These are phyloP conservation scores for rat (Rattus norvegicus) DNA, from an alignment of 2,113 vertebrate species.

Conservation along the genomic window GRCr8 NC_086019.1:66814001-66814500, in stretches of 20 bases:
- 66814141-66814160: not conserved
- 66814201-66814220: not conserved
- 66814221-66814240: not conserved
- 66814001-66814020: not conserved
- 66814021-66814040: not conserved
- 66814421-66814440: not conserved
- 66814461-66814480: not conserved
- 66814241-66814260: not conserved
- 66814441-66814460: not conserved
- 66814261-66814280: not conserved
- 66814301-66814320: not conserved
- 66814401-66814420: not conserved
- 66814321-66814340: not conserved
- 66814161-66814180: not conserved
- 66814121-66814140: not conserved
- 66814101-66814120: not conserved
- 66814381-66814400: not conserved
- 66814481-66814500: not conserved
- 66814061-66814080: not conserved
- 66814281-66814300: not conserved
- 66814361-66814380: not conserved
- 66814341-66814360: not conserved
- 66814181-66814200: not conserved
- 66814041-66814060: not conserved
- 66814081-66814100: not conserved